A percentile compares a stretch with the other conserved stretches of the same genome.
These are phyloP conservation scores for Oxyura jamaicensis DNA, from an alignment of 2,113 vertebrate genomes.

Conservation along the genomic window DNA sequence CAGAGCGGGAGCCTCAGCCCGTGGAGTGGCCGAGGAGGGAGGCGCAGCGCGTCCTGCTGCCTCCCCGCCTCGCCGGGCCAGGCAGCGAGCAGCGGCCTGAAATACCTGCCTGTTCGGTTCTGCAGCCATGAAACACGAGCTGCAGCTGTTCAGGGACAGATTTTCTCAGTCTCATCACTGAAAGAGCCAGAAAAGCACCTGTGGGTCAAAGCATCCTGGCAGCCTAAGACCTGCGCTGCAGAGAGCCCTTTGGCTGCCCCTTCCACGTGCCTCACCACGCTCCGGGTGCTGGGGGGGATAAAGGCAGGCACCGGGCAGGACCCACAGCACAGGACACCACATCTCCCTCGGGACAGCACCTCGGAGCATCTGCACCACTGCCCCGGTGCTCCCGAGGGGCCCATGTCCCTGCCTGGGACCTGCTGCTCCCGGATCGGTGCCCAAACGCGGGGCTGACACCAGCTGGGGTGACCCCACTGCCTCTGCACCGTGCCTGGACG, in stretches of 20 bases:
- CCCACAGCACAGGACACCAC: accelerated
- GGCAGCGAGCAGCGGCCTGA: not conserved
- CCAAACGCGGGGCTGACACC: not conserved
- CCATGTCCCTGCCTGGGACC: accelerated
- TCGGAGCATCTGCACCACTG: accelerated
- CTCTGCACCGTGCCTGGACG: not conserved
- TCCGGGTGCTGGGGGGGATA: not conserved
- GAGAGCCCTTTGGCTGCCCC: not conserved
- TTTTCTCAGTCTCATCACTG: not conserved
- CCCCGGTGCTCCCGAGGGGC: accelerated
- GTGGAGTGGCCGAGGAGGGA: not conserved
- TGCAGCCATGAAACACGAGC: not conserved
- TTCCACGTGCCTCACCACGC: accelerated
- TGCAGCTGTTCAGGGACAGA: not conserved
- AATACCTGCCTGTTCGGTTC: not conserved
- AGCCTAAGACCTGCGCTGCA: not conserved
- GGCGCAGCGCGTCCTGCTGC: not conserved
- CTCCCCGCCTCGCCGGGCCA: accelerated
- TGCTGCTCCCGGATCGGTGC: not conserved
- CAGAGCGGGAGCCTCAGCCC: not conserved
- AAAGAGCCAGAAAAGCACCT: not conserved
- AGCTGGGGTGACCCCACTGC: not conserved
- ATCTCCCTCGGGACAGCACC: accelerated
- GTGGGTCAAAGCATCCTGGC: not conserved
- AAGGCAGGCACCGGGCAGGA: not conserved